Percentiles rank a stretch among this genome's conserved stretches.
phyloP scores from a whole-genome alignment of 2,797 vertebrate species.

The Tangara arthus region DNA sequence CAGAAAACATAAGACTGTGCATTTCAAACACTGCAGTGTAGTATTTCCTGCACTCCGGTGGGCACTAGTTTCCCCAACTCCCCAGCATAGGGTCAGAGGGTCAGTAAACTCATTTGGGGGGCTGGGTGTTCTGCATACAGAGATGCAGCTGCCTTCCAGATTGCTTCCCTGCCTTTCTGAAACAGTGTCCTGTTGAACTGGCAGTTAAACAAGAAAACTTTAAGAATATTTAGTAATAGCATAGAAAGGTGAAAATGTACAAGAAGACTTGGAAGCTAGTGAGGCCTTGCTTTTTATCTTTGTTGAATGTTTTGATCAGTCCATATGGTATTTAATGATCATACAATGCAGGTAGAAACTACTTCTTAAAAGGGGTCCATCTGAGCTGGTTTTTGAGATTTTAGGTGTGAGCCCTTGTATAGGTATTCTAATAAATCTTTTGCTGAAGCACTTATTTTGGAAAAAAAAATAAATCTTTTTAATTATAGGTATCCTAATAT shows the following conservation, averaged over 20 bases:
- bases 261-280: background rate
- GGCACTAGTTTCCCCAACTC: fast-evolving
- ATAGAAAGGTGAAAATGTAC: background rate
- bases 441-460: background rate
- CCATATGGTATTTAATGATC: background rate
- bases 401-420: background rate
- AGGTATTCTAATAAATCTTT: background rate
- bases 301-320: background rate
- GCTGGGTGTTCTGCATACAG: background rate
- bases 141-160: background rate
- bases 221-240: background rate
- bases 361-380: background rate
- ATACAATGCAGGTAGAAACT: background rate
- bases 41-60: background rate
- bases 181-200: background rate
- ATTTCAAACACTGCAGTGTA: background rate
- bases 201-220: background rate
- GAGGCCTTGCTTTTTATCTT: background rate
- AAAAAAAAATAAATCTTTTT: background rate
- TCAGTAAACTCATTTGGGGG: background rate
- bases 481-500: background rate
- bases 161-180: background rate
- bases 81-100: background rate
- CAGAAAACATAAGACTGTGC: background rate
- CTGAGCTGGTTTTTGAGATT: background rate